phyloP scores from a whole-genome alignment of 2,113 vertebrate species.

The Falco punctatus region DNA sequence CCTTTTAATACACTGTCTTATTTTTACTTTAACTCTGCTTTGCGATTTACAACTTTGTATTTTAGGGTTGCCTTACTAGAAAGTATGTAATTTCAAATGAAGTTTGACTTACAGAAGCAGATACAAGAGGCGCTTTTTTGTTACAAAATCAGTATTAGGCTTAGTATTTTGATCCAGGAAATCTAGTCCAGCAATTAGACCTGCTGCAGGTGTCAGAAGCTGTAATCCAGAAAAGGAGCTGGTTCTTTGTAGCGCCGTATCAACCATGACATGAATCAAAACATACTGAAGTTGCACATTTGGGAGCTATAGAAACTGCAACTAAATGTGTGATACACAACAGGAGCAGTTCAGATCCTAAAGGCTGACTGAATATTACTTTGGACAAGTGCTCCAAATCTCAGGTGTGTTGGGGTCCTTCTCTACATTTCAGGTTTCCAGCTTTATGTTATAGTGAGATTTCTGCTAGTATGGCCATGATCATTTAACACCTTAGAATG shows the following conservation, averaged over 20 bases:
- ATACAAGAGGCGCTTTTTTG: neutral
- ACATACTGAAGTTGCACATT: neutral
- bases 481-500: neutral
- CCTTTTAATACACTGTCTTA: neutral
- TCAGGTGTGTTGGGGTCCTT: neutral
- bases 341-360: neutral
- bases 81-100: neutral
- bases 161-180: neutral
- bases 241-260: neutral
- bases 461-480: neutral
- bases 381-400: neutral
- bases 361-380: neutral
- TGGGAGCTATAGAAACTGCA: neutral
- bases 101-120: neutral
- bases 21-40: neutral
- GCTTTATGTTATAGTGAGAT: neutral
- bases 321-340: neutral
- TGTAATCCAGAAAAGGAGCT: neutral
- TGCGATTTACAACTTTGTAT: neutral
- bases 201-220: neutral
- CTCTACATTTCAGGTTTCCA: neutral
- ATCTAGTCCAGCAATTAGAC: neutral
- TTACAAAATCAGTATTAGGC: neutral
- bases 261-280: neutral
- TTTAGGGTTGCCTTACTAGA: neutral